Percentiles rank a stretch among this genome's conserved stretches.
Evolutionary conservation across 2,888 invertebrate species (phyloP).

Genomic region (Acronicta aceris): DNA sequence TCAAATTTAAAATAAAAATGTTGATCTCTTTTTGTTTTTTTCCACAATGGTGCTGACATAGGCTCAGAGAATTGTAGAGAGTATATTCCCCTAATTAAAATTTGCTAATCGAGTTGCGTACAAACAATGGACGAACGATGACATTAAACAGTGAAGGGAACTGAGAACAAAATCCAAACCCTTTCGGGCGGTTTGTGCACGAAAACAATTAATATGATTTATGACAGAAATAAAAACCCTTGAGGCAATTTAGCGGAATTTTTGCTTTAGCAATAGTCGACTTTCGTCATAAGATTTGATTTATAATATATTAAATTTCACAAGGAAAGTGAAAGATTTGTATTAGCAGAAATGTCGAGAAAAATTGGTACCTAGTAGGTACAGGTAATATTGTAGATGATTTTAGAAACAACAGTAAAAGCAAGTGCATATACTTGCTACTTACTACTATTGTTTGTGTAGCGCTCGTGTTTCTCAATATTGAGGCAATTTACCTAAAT

Average conservation of each 20-base stretch:
- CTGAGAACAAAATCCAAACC: constrained; percentile 65
- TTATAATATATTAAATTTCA: constrained; percentile 73
- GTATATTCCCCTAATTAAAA: constrained; percentile 53
- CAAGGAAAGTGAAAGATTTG: constrained; percentile 59
- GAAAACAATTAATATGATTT: constrained; percentile 86
- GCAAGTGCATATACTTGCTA: too few species aligned
- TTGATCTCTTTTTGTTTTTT: constrained; percentile 10
- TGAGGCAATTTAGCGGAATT: constrained; percentile 80
- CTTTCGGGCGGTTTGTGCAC: constrained; percentile 68
- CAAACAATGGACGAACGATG: constrained; percentile 58
- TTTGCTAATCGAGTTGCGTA: constrained; percentile 58
- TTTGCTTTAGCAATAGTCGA: constrained; percentile 80
- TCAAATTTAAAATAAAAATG: constrained; percentile 32
- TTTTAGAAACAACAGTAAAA: too few species aligned
- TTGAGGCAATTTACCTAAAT: too few species aligned
- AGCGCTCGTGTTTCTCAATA: too few species aligned
- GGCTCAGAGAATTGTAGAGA: constrained; percentile 8
- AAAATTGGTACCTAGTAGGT: constrained; percentile 8
- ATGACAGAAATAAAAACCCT: constrained; percentile 83
- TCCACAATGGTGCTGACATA: background rate
- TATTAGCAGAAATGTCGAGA: constrained; percentile 41
- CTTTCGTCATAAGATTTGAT: constrained; percentile 78
- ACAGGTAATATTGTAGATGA: too few species aligned
- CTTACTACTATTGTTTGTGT: too few species aligned
- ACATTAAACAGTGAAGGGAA: constrained; percentile 63